These are phyloP conservation scores for Branchellion lobata DNA, from an alignment of 2,888 invertebrate species.

Conservation along the genomic window DNA sequence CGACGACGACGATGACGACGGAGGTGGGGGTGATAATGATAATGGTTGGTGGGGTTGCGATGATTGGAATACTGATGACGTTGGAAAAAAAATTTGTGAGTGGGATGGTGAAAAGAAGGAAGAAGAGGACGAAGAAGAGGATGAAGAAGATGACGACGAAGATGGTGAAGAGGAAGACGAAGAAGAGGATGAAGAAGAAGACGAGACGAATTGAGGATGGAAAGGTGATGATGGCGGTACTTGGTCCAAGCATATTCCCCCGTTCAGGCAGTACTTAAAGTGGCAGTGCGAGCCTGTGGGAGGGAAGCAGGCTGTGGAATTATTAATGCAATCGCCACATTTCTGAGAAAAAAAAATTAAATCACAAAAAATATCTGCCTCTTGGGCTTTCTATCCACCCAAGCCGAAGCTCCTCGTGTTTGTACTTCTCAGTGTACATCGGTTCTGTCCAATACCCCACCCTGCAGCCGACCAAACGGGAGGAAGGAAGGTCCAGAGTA, in stretches of 20 bases:
- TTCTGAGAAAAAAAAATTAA: too few species aligned
- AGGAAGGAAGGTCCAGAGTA: too few species aligned
- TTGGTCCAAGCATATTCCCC: not conserved
- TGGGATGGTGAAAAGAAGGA: slow-evolving; percentile 13
- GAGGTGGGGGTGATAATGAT: slow-evolving; percentile 1
- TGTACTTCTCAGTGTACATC: too few species aligned
- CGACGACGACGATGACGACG: slow-evolving; percentile 10
- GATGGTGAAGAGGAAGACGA: slow-evolving; percentile 25
- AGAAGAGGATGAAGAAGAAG: slow-evolving; percentile 15
- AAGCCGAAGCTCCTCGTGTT: too few species aligned
- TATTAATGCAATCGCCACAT: too few species aligned
- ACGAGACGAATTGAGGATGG: not conserved
- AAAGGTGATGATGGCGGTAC: not conserved
- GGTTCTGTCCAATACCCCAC: too few species aligned
- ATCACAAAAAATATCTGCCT: too few species aligned
- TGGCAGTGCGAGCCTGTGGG: not conserved
- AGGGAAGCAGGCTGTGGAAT: too few species aligned
- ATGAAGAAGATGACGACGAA: slow-evolving; percentile 16
- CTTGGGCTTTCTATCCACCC: too few species aligned
- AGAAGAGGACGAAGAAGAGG: not conserved
- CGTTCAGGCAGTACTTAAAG: not conserved
- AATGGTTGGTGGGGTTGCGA: not conserved
- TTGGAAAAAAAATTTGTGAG: not conserved
- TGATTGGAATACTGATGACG: not conserved
- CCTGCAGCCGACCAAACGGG: too few species aligned